Base-by-base conservation (phyloP, 2,888 invertebrate genomes). In the Apantesis nais region DNA sequence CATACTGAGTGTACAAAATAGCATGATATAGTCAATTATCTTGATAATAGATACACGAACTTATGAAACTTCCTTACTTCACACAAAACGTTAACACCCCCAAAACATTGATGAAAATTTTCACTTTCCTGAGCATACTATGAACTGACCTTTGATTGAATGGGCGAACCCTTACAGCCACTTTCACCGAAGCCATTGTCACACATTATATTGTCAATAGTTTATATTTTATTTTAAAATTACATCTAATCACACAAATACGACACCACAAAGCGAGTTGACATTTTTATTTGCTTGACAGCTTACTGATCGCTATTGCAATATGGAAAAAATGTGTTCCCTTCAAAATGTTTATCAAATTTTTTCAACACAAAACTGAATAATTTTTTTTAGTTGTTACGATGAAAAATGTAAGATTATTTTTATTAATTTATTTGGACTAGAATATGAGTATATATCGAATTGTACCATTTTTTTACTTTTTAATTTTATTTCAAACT, bases 131-230 rank as follows among this genome's bases (percentile, higher is more conserved):
- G 77, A 77, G 74, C 69, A 72, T 44, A 74, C 64, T 74, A 78
- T 67, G 31, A 69, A 85, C 91, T 88, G 90, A 98, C 98, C 98
- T 97, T 94, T 97, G 96, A 95, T 98, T 98, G 94, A 98, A 98
- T 93, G 98, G 98, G 90, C 98, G 97, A 93, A 98, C 98, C 95
- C 98, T 96, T 85, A 98, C 98, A 88, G 98, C 98, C 90, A 98
- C 98, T 96, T 98, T 98, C 87, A 98, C 97, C 85, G 98, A 98
- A 89, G 98, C 98, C 98, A 98, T 98, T 93, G 88, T 95, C 90
- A 92, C 93, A 91, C 95, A 95, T 95, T 94, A 95, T 95, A 92
- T 90, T 90, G 84, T 88, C 83, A 91, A 87, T 87, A 86, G 83
- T 83, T 85, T 84, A 79, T 79, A 83, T 85, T 85, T 85, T 84